A percentile compares a stretch with the other conserved stretches of the same genome.
These are phyloP conservation scores for Polypterus senegalus DNA, from an alignment of 2,113 vertebrate genomes.

Conservation along the genomic window DNA sequence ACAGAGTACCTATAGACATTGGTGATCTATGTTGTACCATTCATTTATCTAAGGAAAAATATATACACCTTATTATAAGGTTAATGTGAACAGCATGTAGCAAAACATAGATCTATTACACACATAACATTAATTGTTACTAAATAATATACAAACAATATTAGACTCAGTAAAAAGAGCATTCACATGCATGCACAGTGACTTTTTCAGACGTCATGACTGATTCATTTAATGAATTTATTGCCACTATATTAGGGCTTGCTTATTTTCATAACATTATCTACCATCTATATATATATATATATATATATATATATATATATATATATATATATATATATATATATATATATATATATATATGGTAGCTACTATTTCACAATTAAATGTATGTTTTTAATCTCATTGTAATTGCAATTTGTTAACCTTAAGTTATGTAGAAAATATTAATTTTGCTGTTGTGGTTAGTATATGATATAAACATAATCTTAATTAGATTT, in stretches of 20 bases:
- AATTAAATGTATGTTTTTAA: too few relatives aligned
- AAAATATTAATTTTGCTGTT: too few relatives aligned
- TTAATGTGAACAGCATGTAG: slow-evolving; percentile 55
- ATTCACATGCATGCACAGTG: slow-evolving; percentile 76
- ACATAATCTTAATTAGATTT: too few relatives aligned
- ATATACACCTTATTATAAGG: slow-evolving; percentile 66
- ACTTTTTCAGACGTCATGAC: slow-evolving; percentile 28
- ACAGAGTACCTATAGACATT: slow-evolving; percentile 49
- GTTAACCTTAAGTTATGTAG: too few relatives aligned
- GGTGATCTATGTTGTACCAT: slow-evolving; percentile 53
- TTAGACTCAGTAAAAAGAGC: slow-evolving; percentile 55
- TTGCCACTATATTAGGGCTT: slow-evolving; percentile 41
- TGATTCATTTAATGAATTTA: slow-evolving; percentile 46
- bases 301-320: too few relatives aligned
- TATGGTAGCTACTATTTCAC: too few relatives aligned
- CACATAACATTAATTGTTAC: slow-evolving; percentile 67
- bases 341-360: too few relatives aligned
- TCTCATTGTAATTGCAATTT: too few relatives aligned
- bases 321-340: too few relatives aligned
- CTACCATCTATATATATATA: too few relatives aligned
- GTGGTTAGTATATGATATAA: too few relatives aligned
- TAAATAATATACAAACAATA: slow-evolving; percentile 57
- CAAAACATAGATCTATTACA: slow-evolving; percentile 56
- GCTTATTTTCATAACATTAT: background rate
- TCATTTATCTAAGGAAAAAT: slow-evolving; percentile 55